These are phyloP conservation scores for Callionymus lyra DNA, from an alignment of 2,113 vertebrate genomes.

Conservation along the genomic window DNA sequence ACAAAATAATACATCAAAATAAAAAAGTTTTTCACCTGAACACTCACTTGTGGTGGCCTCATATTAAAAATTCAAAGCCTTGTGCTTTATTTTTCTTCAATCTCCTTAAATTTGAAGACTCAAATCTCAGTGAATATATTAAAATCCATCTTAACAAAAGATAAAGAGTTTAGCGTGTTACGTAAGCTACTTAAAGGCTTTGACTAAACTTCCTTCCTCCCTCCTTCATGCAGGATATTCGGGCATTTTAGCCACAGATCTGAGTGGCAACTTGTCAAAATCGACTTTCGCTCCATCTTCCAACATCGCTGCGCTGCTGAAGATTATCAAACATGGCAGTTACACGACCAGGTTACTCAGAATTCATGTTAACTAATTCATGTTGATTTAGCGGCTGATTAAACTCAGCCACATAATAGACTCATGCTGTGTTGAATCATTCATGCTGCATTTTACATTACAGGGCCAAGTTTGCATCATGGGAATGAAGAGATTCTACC, in stretches of 20 bases:
- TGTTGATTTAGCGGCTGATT: conserved; percentile 8
- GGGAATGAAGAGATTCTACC: conserved; percentile 87
- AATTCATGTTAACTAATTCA: too few relatives aligned
- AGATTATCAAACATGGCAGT: conserved; percentile 82
- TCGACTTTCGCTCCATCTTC: conserved; percentile 88
- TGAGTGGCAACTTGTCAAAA: conserved; percentile 91
- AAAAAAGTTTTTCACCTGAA: too few relatives aligned
- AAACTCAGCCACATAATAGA: conserved; percentile 22
- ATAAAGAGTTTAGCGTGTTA: too few relatives aligned
- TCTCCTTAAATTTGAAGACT: too few relatives aligned
- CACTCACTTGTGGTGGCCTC: too few relatives aligned
- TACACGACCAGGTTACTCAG: conserved; percentile 75
- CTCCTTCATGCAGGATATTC: conserved; percentile 70
- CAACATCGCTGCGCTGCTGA: conserved; percentile 74
- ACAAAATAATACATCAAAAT: too few relatives aligned
- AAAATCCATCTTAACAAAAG: too few relatives aligned
- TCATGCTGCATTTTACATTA: conserved; percentile 54
- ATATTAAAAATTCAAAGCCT: too few relatives aligned
- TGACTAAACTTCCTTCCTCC: conserved; percentile 11
- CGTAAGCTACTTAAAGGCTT: conserved; percentile 2
- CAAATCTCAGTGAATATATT: too few relatives aligned
- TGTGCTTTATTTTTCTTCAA: too few relatives aligned
- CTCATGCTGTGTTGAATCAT: conserved; percentile 13
- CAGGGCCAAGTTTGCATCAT: conserved; percentile 91
- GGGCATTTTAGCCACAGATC: conserved; percentile 91